A percentile compares a stretch with the other conserved stretches of the same genome.
phyloP scores from a whole-genome alignment of 2,113 vertebrate species.

The Vulpes vulpes region DNA sequence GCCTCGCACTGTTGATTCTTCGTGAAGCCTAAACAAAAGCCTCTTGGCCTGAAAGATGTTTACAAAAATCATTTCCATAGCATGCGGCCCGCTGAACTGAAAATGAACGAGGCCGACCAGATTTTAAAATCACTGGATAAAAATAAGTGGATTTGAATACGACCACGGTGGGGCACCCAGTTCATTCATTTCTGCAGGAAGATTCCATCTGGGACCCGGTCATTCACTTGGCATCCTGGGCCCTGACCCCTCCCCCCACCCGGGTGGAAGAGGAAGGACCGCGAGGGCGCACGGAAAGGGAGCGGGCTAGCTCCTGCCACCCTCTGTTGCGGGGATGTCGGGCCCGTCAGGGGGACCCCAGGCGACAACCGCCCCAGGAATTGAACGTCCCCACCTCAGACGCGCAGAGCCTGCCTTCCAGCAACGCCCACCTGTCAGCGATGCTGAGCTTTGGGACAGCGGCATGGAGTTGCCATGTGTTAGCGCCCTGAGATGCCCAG shows the following conservation, averaged over 20 bases:
- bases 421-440: neutral
- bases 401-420: neutral
- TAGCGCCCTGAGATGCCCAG: neutral
- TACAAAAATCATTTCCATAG: slow-evolving; percentile 28
- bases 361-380: neutral
- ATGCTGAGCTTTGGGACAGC: neutral
- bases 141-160: neutral
- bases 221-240: neutral
- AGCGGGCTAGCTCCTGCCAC: neutral
- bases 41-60: slow-evolving; percentile 28
- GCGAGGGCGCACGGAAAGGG: neutral
- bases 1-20: neutral
- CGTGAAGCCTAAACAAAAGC: slow-evolving; percentile 4
- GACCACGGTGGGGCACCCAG: neutral
- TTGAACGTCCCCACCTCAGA: neutral
- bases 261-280: neutral
- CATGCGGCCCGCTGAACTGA: neutral
- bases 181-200: neutral
- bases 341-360: neutral
- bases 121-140: slow-evolving; percentile 43
- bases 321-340: neutral
- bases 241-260: too few relatives aligned
- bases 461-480: neutral
- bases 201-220: neutral
- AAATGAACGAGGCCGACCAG: slow-evolving; percentile 25